Evolutionary conservation across 2,888 invertebrate genomes (phyloP).

Genomic region (Macrosoma leucophasiata): DNA sequence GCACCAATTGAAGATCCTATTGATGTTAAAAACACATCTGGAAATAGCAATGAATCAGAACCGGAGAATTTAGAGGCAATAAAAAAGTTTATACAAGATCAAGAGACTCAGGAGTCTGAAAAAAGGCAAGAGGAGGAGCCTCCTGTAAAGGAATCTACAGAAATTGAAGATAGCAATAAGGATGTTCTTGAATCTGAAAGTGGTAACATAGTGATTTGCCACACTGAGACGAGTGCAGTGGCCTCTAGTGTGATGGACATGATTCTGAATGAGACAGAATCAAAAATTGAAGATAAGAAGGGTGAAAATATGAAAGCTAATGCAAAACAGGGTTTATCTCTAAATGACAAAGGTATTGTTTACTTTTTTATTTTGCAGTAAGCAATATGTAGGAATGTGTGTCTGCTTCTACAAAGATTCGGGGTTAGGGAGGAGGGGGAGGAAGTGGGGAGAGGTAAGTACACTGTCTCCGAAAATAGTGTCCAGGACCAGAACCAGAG

Average conservation of each 20-base stretch:
- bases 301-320: constrained; percentile 23
- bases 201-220: constrained; percentile 11
- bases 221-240: constrained; percentile 36
- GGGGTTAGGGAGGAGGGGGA: no score
- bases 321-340: constrained; percentile 28
- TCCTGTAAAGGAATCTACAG: constrained; percentile 2
- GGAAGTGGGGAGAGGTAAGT: no score
- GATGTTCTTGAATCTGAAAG: constrained; percentile 18
- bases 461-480: no score
- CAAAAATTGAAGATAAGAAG: constrained; percentile 34
- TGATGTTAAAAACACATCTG: constrained; percentile 25
- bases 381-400: no score
- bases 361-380: constrained; percentile 5
- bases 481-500: no score
- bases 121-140: constrained; percentile 18
- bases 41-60: constrained; percentile 43
- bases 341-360: constrained; percentile 39
- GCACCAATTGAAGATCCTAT: constrained; percentile 7
- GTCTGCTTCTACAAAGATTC: no score
- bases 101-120: constrained; percentile 37
- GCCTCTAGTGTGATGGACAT: constrained; percentile 54
- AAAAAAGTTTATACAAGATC: constrained; percentile 52
- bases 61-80: constrained; percentile 59
- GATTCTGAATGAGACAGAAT: constrained; percentile 49
- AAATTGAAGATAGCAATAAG: constrained; percentile 7